phyloP scores from a whole-genome alignment of 2,888 invertebrate species.

The Congeria kusceri region DNA sequence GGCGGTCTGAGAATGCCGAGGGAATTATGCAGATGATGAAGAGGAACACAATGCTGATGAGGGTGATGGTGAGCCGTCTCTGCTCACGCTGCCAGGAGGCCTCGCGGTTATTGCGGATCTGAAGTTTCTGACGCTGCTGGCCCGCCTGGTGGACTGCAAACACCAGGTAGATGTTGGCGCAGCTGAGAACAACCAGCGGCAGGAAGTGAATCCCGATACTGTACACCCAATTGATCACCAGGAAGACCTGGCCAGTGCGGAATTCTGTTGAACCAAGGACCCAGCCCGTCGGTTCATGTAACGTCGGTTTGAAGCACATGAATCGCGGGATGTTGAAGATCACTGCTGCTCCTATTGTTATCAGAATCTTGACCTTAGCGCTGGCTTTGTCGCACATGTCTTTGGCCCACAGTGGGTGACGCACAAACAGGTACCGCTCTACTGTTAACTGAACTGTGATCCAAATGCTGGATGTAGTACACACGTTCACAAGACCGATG shows the following conservation, averaged over 20 bases:
- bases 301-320: constrained; percentile 66
- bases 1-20: constrained; percentile 78
- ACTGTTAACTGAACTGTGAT: constrained; percentile 81
- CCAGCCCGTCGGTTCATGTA: constrained; percentile 43
- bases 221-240: constrained; percentile 76
- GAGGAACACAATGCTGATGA: constrained; percentile 80
- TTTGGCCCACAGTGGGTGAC: constrained; percentile 80
- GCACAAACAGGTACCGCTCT: constrained; percentile 80
- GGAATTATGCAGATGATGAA: constrained; percentile 82
- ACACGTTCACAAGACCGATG: constrained; percentile 79
- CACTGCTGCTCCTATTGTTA: constrained; percentile 68
- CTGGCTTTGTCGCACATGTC: constrained; percentile 78
- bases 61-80: constrained; percentile 79
- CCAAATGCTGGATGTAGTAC: constrained; percentile 79
- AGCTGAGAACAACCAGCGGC: constrained; percentile 73
- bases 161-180: constrained; percentile 77
- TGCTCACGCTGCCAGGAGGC: constrained; percentile 79
- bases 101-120: constrained; percentile 73
- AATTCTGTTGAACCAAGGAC: constrained; percentile 67
- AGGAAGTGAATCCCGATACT: constrained; percentile 75
- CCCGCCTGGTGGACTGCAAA: constrained; percentile 75
- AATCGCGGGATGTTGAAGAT: constrained; percentile 80
- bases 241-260: constrained; percentile 61
- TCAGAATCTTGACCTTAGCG: constrained; percentile 75
- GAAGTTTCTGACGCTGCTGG: constrained; percentile 66